Conservation (phyloP, 2,113 vertebrate species). For the Campylorhamphus procurvoides region DNA sequence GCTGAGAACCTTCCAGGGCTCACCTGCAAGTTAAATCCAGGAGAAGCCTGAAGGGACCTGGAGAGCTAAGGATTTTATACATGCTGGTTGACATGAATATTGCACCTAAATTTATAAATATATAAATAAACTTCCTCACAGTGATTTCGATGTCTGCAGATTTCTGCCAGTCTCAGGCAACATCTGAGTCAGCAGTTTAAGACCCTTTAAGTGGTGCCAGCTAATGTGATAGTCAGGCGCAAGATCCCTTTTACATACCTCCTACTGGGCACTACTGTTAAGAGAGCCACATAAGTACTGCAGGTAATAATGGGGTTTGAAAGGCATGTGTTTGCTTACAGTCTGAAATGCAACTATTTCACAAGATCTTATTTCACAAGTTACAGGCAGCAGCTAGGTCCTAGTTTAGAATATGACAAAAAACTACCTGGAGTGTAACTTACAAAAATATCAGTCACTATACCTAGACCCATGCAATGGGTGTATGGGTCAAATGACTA, state of each 20-base stretch:
- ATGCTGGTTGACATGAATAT: background rate
- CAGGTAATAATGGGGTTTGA: background rate
- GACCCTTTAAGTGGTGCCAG: background rate
- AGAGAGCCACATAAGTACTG: background rate
- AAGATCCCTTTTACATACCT: background rate
- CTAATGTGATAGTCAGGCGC: background rate
- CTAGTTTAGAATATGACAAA: background rate
- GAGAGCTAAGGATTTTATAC: background rate
- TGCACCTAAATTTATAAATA: background rate
- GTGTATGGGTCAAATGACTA: background rate
- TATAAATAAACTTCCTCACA: background rate
- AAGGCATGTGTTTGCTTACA: background rate
- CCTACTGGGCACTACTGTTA: background rate
- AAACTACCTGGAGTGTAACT: background rate
- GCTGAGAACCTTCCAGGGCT: background rate
- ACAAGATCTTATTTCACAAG: background rate
- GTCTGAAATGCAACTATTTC: background rate
- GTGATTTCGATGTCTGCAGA: background rate
- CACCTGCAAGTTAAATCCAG: background rate
- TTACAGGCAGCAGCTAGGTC: background rate
- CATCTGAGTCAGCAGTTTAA: background rate
- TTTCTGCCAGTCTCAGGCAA: background rate
- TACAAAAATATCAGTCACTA: background rate
- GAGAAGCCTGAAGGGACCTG: background rate
- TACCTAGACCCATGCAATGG: background rate